phyloP scores from a whole-genome alignment of 2,888 invertebrate species.

The Sinotaia quadrata region DNA sequence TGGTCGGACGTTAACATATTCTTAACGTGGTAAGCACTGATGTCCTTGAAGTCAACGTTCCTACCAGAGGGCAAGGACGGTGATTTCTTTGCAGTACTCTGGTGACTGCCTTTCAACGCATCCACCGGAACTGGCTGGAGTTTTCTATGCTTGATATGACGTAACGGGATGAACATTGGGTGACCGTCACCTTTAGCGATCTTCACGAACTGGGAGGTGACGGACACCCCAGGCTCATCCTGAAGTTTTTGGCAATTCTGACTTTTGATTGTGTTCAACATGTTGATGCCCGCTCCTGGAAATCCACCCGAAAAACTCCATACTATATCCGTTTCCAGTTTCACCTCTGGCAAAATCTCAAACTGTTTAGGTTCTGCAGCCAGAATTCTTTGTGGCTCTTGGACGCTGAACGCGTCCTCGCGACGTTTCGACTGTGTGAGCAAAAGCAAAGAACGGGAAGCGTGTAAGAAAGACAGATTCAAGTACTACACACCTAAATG shows the following conservation, averaged over 20 bases:
- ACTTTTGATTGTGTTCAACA: conserved; percentile 2
- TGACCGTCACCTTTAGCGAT: conserved; percentile 20
- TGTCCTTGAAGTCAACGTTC: no score
- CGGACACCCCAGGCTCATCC: not conserved
- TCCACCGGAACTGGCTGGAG: not conserved
- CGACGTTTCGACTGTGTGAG: not conserved
- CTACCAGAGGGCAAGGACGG: no score
- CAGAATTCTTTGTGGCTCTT: not conserved
- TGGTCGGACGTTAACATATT: no score
- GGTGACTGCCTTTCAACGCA: no score
- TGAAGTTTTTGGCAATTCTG: not conserved
- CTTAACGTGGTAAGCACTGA: no score
- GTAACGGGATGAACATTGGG: conserved; percentile 22
- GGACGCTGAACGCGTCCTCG: not conserved
- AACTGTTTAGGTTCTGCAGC: conserved; percentile 23
- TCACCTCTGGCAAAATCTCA: not conserved
- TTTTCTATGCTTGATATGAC: conserved; percentile 1
- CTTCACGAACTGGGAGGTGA: conserved; percentile 29
- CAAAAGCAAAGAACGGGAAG: no score
- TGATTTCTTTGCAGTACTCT: no score
- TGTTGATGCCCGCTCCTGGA: conserved; percentile 20
- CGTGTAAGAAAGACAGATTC: no score
- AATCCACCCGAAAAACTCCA: conserved; percentile 14
- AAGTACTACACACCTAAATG: no score
- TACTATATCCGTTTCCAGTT: not conserved